A percentile compares a stretch with the other conserved stretches of the same genome.
Conservation (phyloP, 2,113 vertebrate species). For the Noctilio leporinus region DNA sequence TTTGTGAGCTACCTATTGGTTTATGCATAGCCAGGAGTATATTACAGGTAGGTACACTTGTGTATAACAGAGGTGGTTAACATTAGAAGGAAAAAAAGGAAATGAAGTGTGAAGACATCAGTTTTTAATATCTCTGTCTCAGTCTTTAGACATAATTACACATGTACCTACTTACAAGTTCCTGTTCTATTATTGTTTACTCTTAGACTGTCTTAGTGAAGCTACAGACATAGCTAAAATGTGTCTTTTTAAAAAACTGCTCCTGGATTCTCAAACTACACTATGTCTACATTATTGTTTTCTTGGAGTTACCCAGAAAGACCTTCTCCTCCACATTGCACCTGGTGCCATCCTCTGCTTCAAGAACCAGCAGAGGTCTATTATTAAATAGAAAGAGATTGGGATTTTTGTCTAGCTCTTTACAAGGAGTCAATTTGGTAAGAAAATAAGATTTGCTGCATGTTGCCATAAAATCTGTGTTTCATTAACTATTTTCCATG, state of each 20-base stretch:
- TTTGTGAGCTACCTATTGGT: not conserved
- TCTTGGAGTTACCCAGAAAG: not conserved
- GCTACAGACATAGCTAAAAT: not conserved
- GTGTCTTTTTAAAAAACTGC: not conserved
- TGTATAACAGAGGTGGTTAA: not conserved
- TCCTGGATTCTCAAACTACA: not conserved
- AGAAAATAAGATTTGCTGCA: not conserved
- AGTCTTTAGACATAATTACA: not conserved
- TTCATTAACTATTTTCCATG: not conserved
- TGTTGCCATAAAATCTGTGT: constrained; percentile 2
- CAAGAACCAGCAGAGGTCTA: not conserved
- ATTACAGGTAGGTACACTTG: not conserved
- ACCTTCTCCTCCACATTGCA: not conserved
- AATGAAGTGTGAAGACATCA: not conserved
- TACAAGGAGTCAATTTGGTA: not conserved
- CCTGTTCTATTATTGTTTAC: not conserved
- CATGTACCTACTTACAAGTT: not conserved
- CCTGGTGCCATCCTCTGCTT: not conserved
- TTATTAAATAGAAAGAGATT: not conserved
- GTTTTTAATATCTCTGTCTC: not conserved
- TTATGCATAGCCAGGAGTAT: not conserved
- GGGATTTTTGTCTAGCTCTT: not conserved
- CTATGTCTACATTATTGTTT: not conserved
- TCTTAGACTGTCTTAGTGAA: not conserved
- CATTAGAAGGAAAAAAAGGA: not conserved